A percentile compares a stretch with the other conserved stretches of the same genome.
Evolutionary conservation across 2,113 vertebrate species (phyloP).

Genomic region (Cariama cristata): DNA sequence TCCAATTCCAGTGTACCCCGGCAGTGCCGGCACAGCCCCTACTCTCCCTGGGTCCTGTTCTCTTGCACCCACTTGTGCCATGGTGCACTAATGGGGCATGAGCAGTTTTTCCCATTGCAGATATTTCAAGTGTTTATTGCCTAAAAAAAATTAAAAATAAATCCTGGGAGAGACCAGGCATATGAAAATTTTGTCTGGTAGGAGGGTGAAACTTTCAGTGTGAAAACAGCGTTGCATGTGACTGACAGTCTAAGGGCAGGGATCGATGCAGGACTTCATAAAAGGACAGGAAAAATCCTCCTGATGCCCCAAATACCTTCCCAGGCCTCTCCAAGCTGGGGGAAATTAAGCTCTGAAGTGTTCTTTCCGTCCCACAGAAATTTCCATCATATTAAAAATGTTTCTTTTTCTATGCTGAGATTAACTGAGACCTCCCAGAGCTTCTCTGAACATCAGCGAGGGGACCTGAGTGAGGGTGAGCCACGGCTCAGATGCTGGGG

Average conservation of each 20-base stretch:
- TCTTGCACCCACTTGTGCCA: accelerated
- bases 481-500: accelerated
- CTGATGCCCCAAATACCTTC: not conserved
- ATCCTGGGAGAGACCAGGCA: not conserved
- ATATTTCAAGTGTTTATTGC: not conserved
- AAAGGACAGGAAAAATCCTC: not conserved
- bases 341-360: not conserved
- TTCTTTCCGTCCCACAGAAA: not conserved
- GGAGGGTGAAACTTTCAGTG: not conserved
- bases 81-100: accelerated
- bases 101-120: not conserved
- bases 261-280: not conserved
- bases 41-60: not conserved
- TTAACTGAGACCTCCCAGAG: not conserved
- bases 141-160: not conserved
- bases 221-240: not conserved
- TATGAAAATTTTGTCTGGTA: not conserved
- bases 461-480: accelerated
- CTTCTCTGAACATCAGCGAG: not conserved
- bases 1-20: not conserved
- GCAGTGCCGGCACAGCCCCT: not conserved
- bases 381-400: accelerated
- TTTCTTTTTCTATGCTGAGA: not conserved
- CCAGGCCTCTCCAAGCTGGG: not conserved
- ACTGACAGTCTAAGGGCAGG: not conserved